Conservation (phyloP, 2,888 invertebrate genomes). For the Temnothorax unifasciatus region DNA sequence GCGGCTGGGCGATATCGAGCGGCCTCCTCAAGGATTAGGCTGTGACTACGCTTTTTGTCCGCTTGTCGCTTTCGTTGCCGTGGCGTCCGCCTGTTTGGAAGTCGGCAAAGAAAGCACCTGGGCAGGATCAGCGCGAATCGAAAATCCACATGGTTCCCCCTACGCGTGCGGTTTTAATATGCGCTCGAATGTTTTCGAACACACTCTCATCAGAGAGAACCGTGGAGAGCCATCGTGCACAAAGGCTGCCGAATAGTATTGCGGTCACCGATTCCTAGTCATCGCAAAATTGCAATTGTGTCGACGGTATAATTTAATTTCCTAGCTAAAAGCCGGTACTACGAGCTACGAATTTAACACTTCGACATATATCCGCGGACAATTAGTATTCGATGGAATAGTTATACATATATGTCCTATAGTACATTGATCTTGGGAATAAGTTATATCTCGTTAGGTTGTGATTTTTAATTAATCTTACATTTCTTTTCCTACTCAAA, state of each 20-base stretch:
- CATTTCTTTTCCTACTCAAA: not conserved
- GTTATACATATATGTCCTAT: not conserved
- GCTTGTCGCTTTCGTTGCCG: constrained; percentile 51
- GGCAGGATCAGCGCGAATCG: constrained; percentile 42
- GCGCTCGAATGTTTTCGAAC: constrained; percentile 41
- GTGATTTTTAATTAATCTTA: not conserved
- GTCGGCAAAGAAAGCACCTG: constrained; percentile 47
- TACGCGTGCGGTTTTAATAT: constrained; percentile 55
- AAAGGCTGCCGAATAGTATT: constrained; percentile 37
- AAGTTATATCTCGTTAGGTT: not conserved
- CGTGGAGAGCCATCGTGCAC: constrained; percentile 30
- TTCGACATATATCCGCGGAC: not conserved
- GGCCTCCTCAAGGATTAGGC: constrained; percentile 75
- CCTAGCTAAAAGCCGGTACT: not conserved
- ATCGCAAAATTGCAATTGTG: constrained; percentile 35
- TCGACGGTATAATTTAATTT: constrained; percentile 31
- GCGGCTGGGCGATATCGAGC: constrained; percentile 57
- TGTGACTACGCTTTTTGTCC: constrained; percentile 65
- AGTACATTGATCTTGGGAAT: not conserved
- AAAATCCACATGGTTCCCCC: constrained; percentile 53
- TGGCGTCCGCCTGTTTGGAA: constrained; percentile 50
- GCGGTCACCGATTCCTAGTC: constrained; percentile 46
- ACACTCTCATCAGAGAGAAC: constrained; percentile 29
- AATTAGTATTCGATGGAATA: not conserved
- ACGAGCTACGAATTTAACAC: not conserved